These are phyloP conservation scores for Kradibia gibbosae DNA, from an alignment of 1,140 invertebrate species.

Conservation along the genomic window DNA sequence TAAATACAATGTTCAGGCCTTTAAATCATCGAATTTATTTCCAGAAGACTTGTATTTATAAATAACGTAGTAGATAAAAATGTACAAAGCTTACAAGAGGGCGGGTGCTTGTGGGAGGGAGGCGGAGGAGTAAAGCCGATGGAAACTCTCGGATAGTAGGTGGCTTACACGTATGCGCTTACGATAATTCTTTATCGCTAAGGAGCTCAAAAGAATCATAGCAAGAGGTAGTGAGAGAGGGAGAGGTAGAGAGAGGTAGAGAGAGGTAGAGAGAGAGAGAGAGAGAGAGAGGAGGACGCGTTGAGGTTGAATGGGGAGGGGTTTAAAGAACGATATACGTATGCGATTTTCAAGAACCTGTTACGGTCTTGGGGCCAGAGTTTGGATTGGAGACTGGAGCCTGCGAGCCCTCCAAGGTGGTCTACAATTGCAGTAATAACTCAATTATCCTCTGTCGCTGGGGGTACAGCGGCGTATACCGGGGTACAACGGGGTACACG, in stretches of 20 bases:
- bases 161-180: conserved; percentile 53
- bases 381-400: neutral
- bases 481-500: conserved; percentile 3
- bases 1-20: neutral
- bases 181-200: conserved; percentile 72
- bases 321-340: conserved; percentile 22
- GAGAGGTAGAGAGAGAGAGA: neutral
- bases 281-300: conserved; percentile 31
- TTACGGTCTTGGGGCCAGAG: conserved; percentile 59
- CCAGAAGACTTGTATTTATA: neutral
- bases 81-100: neutral
- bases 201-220: conserved; percentile 64
- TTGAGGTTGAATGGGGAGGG: no score
- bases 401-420: conserved; percentile 68
- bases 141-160: conserved; percentile 53
- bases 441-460: conserved; percentile 73
- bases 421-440: conserved; percentile 75
- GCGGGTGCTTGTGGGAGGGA: no score
- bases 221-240: neutral
- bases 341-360: conserved; percentile 71
- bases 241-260: neutral
- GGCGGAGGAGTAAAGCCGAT: conserved; percentile 50
- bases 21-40: neutral
- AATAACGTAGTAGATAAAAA: neutral
- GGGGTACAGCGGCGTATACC: conserved; percentile 20